phyloP scores from a whole-genome alignment of 2,113 vertebrate genomes.

The Seriola rivoliana region DNA sequence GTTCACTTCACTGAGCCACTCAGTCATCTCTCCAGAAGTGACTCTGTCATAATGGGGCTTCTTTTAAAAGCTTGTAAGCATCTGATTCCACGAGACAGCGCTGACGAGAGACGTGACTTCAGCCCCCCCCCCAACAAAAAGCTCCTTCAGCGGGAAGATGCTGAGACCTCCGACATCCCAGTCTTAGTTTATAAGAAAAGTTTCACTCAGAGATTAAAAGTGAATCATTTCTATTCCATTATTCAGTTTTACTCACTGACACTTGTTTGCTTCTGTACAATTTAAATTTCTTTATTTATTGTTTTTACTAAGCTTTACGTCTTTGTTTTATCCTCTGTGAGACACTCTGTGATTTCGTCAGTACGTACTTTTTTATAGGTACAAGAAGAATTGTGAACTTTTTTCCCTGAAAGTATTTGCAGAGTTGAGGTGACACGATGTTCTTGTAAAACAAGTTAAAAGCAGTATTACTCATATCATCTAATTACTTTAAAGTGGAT shows the following conservation, averaged over 20 bases:
- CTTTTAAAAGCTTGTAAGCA: conserved; percentile 74
- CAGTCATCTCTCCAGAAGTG: conserved; percentile 76
- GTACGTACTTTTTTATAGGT: too few species aligned
- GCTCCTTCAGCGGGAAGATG: background rate
- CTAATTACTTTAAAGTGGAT: too few species aligned
- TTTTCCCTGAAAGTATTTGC: too few species aligned
- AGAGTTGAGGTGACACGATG: too few species aligned
- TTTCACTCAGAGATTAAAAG: background rate
- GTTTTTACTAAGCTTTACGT: too few species aligned
- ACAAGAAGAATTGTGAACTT: too few species aligned
- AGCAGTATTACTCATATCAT: too few species aligned
- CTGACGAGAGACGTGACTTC: conserved; percentile 55
- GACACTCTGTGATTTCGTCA: too few species aligned
- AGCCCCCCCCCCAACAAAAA: background rate
- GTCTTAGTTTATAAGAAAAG: background rate
- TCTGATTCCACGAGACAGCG: conserved; percentile 74
- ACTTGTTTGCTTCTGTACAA: too few species aligned
- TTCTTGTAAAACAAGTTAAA: too few species aligned
- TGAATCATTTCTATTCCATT: background rate
- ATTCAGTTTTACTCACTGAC: background rate
- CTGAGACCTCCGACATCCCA: background rate
- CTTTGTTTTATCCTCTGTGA: too few species aligned
- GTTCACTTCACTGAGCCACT: conserved; percentile 72
- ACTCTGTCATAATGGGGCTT: conserved; percentile 77
- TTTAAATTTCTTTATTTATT: too few species aligned